phyloP scores from a whole-genome alignment of 2,797 vertebrate genomes.

The Brachymystax lenok region DNA sequence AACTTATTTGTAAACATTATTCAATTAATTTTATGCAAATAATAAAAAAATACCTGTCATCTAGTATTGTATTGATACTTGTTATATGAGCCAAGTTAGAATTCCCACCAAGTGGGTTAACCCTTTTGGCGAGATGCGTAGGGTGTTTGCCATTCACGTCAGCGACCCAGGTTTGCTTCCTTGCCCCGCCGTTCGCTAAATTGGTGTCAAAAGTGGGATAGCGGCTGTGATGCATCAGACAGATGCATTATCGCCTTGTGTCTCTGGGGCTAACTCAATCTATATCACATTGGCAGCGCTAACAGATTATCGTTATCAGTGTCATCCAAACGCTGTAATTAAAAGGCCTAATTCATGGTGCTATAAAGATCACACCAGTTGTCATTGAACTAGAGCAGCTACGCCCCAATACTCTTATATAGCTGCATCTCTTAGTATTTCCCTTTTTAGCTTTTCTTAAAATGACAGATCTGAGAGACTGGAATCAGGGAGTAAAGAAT shows the following conservation, averaged over 20 bases:
- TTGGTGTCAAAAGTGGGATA: too few species aligned
- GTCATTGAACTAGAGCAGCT: conserved; percentile 46
- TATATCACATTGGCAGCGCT: conserved; percentile 61
- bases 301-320: conserved; percentile 70
- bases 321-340: conserved; percentile 67
- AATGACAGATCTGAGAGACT: background rate
- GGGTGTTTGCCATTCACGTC: too few species aligned
- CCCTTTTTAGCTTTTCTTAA: background rate
- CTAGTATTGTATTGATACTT: too few species aligned
- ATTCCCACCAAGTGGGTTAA: too few species aligned
- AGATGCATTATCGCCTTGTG: conserved; percentile 50
- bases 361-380: conserved; percentile 51
- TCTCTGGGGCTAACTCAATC: conserved; percentile 59
- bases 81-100: too few species aligned
- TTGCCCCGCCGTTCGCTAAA: too few species aligned
- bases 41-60: too few species aligned
- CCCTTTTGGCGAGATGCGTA: too few species aligned
- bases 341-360: conserved; percentile 70
- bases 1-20: too few species aligned
- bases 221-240: conserved; percentile 28
- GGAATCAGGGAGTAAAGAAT: background rate
- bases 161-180: too few species aligned
- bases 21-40: too few species aligned
- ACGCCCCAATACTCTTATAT: conserved; percentile 33
- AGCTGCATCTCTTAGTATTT: conserved; percentile 8